Evolutionary conservation across 2,888 invertebrate species (phyloP).

Genomic region (Drosophila prostipennis): DNA sequence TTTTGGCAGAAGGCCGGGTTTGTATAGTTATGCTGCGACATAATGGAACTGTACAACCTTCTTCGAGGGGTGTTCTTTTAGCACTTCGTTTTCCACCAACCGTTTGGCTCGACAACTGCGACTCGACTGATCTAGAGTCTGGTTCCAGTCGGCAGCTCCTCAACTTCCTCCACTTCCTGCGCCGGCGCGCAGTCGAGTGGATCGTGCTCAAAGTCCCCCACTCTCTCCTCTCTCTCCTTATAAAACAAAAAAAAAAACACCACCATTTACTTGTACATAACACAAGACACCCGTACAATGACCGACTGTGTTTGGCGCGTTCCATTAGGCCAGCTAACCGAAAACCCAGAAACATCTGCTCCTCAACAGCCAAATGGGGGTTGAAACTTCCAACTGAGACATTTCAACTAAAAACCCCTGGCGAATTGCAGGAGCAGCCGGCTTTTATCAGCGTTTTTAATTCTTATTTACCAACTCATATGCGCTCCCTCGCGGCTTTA

Average conservation of each 20-base stretch:
- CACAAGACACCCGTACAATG: slow-evolving; percentile 62
- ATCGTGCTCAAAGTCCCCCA: slow-evolving; percentile 53
- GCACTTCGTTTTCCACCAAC: slow-evolving; percentile 24
- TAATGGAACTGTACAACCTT: slow-evolving; percentile 62
- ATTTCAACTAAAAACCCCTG: slow-evolving; percentile 8
- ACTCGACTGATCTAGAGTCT: slow-evolving; percentile 62
- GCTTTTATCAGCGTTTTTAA: slow-evolving; percentile 74
- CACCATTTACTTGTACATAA: slow-evolving; percentile 47
- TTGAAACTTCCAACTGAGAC: slow-evolving; percentile 64
- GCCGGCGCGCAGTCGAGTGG: slow-evolving; percentile 72
- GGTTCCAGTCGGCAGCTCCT: slow-evolving; percentile 48
- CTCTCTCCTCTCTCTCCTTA: slow-evolving; percentile 13
- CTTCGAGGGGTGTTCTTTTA: slow-evolving; percentile 16
- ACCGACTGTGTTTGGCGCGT: slow-evolving; percentile 79
- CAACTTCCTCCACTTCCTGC: slow-evolving; percentile 74
- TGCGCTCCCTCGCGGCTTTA: slow-evolving; percentile 32
- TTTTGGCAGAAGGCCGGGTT: slow-evolving; percentile 92
- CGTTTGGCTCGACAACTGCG: slow-evolving; percentile 60
- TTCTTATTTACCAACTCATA: slow-evolving; percentile 72
- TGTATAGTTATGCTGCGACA: slow-evolving; percentile 87
- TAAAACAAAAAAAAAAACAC: no score
- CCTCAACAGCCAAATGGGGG: slow-evolving; percentile 65
- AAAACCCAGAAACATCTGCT: slow-evolving; percentile 79
- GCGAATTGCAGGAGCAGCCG: slow-evolving; percentile 63
- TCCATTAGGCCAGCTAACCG: slow-evolving; percentile 73